phyloP scores from a whole-genome alignment of 2,113 vertebrate species.

The Gymnobelideus leadbeateri region DNA sequence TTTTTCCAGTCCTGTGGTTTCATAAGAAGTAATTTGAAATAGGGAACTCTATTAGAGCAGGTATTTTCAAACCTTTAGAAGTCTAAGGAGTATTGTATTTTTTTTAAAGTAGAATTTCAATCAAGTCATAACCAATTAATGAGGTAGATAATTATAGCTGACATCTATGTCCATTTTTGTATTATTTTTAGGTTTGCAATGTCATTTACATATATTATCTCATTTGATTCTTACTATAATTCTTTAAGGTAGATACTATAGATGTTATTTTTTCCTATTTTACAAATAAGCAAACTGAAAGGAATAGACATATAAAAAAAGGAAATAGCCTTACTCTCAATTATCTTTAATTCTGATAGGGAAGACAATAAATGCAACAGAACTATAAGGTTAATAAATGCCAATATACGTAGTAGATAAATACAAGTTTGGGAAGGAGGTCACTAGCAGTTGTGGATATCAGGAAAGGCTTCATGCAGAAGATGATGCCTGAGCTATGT shows the following conservation, averaged over 20 bases:
- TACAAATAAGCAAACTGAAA: neutral
- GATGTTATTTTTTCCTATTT: neutral
- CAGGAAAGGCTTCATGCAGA: neutral
- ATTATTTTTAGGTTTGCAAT: neutral
- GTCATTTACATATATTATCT: neutral
- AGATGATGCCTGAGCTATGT: neutral
- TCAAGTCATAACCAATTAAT: neutral
- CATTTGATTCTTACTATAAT: neutral
- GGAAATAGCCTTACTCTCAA: neutral
- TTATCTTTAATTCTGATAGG: neutral
- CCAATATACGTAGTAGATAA: neutral
- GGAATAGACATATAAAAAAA: neutral
- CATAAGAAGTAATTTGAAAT: neutral
- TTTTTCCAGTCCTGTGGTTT: neutral
- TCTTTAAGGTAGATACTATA: neutral
- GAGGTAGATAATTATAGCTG: neutral
- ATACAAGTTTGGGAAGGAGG: neutral
- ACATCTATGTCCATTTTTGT: neutral
- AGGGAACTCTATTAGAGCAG: neutral
- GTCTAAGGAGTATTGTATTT: neutral
- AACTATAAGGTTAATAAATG: neutral
- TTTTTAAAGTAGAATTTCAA: neutral
- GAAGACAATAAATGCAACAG: neutral
- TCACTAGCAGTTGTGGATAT: neutral
- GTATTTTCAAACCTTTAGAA: neutral